phyloP scores from a whole-genome alignment of 2,797 vertebrate genomes.

The Hydrolagus colliei region DNA sequence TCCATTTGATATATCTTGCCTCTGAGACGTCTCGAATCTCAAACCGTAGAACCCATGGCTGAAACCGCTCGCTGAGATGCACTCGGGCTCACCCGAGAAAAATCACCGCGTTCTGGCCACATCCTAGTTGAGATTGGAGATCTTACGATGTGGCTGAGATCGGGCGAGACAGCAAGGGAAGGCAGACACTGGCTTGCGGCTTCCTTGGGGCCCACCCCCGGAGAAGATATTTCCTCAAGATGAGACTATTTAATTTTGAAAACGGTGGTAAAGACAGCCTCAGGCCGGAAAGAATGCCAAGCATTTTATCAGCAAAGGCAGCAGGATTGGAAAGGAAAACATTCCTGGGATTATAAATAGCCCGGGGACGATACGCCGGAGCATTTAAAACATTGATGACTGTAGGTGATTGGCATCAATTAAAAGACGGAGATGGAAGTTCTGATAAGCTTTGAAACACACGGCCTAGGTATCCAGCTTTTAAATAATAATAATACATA shows the following conservation, averaged over 20 bases:
- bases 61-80: too few species aligned
- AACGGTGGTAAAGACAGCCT: background rate
- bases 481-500: too few species aligned
- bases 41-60: too few species aligned
- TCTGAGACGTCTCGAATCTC: too few species aligned
- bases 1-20: too few species aligned
- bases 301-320: background rate
- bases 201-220: background rate
- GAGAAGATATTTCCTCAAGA: background rate
- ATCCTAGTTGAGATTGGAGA: too few species aligned
- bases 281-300: background rate
- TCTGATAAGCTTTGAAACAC: constrained; percentile 1
- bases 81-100: too few species aligned
- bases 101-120: too few species aligned
- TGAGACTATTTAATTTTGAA: background rate
- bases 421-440: background rate
- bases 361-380: background rate
- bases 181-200: background rate
- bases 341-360: background rate
- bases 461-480: too few species aligned
- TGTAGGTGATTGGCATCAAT: background rate
- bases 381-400: background rate
- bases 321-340: background rate
- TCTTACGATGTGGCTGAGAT: too few species aligned
- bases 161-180: too few species aligned